These are phyloP conservation scores for Brotula barbata DNA, from an alignment of 2,797 vertebrate genomes.

Conservation along the genomic window DNA sequence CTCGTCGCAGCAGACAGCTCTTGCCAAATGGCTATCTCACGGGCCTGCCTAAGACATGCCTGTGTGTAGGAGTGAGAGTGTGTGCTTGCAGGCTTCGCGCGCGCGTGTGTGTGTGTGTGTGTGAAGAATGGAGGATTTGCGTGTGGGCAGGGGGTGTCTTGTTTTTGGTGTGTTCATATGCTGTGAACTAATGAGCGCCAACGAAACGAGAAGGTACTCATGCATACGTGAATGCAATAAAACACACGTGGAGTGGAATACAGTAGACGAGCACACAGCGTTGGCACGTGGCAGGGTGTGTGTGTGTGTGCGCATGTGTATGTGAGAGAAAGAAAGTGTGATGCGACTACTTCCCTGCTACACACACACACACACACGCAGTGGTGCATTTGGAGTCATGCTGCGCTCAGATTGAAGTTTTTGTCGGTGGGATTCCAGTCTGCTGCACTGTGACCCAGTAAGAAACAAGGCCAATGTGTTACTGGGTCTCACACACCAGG, in stretches of 20 bases:
- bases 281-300: constrained; percentile 19
- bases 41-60: constrained; percentile 18
- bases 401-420: constrained; percentile 65
- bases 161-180: constrained; percentile 75
- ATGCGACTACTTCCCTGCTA: too few species aligned
- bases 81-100: too few species aligned
- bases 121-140: constrained; percentile 20
- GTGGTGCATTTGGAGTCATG: constrained; percentile 51
- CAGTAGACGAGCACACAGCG: constrained; percentile 1
- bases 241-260: background rate
- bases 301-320: constrained; percentile 12
- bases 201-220: constrained; percentile 56
- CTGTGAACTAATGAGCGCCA: constrained; percentile 72
- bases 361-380: constrained; percentile 12
- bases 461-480: constrained; percentile 73
- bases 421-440: constrained; percentile 34
- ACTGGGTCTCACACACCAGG: constrained; percentile 49
- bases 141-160: constrained; percentile 36
- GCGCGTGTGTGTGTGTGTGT: constrained; percentile 19
- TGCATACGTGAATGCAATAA: constrained; percentile 33
- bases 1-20: constrained; percentile 47
- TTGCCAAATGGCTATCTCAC: constrained; percentile 66
- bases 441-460: constrained; percentile 68
- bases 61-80: constrained; percentile 16
- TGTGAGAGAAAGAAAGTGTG: too few species aligned